Evolutionary conservation across 2,113 vertebrate species (phyloP), one percentile per base, ranked within the genome.

Genomic region (Mohoua ochrocephala): DNA sequence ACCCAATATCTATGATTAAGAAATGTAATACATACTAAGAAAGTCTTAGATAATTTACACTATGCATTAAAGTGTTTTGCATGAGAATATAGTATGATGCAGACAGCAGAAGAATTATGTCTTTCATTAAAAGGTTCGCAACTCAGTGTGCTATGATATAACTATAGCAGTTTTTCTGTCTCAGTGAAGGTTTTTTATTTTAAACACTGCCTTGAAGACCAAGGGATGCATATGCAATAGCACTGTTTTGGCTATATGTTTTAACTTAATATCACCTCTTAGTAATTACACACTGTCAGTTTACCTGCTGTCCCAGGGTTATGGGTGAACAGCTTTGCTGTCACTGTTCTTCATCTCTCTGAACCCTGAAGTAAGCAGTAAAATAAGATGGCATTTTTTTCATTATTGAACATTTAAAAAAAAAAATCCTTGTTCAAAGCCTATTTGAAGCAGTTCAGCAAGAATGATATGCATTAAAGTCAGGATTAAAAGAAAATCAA

Each of bases 91-190:
- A 97, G 97, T 96, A 96, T 97, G 97, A 98, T 97, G 91, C 89
- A 96, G 97, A 98, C 97, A 97, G 94, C 78, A 67, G 82, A 98
- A 98, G 98, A 98, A 97, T 98, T 98, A 98, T 97, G 93, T 97
- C 97, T 98, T 98, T 98, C 97, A 98, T 98, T 98, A 98, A 98
- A 98, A 98, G 97, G 97, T 97, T 98, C 96, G 97, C 97, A 97
- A 97, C 97, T 97, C 97, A 91, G 94, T 97, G 96, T 97, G 98
- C 96, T 95, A 79, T 96, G 97, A 97, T 98, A 97, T 97, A 98
- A 97, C 96, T 95, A 95, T 80, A 93, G 97, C 96, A 97, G 96
- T 98, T 98, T 98, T 98, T 96, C 98, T 98, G 98, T 98, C 98
- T 96, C 85, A 35, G 79, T 91, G 97, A 97, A 89, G 83, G 87